phyloP scores from a whole-genome alignment of 2,113 vertebrate genomes.

The Tretioscincus oriximinensis region DNA sequence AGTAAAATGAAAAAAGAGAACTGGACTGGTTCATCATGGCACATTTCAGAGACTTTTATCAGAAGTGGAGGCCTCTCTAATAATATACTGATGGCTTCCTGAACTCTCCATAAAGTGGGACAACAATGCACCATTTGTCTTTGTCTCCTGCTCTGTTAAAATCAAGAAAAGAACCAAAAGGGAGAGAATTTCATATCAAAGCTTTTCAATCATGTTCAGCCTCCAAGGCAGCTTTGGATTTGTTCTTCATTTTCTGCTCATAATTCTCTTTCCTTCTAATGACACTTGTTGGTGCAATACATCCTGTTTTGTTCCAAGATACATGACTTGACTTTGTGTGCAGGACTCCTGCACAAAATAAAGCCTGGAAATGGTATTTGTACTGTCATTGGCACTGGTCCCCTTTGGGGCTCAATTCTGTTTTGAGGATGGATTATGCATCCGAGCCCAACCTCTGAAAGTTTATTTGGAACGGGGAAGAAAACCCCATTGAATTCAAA shows the following conservation, averaged over 20 bases:
- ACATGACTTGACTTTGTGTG: background rate
- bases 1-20: too few species aligned
- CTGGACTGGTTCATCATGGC: too few species aligned
- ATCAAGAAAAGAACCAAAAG: background rate
- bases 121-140: constrained; percentile 1
- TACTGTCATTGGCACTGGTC: background rate
- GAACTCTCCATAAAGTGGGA: constrained; percentile 8
- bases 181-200: background rate
- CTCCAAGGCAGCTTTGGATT: constrained; percentile 18
- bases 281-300: background rate
- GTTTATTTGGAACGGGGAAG: background rate
- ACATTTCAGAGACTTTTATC: background rate
- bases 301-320: background rate
- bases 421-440: background rate
- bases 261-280: background rate
- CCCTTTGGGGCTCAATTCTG: background rate
- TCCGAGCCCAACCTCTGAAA: background rate
- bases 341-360: background rate
- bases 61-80: background rate
- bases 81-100: background rate
- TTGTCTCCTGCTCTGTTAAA: constrained; percentile 5
- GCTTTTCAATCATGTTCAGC: constrained; percentile 7
- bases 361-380: background rate
- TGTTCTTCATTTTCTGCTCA: constrained; percentile 14
- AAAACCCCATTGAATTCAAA: background rate